A percentile compares a stretch with the other conserved stretches of the same genome.
Evolutionary conservation across 2,888 invertebrate species (phyloP).

Genomic region (Seira sanloemensis): DNA sequence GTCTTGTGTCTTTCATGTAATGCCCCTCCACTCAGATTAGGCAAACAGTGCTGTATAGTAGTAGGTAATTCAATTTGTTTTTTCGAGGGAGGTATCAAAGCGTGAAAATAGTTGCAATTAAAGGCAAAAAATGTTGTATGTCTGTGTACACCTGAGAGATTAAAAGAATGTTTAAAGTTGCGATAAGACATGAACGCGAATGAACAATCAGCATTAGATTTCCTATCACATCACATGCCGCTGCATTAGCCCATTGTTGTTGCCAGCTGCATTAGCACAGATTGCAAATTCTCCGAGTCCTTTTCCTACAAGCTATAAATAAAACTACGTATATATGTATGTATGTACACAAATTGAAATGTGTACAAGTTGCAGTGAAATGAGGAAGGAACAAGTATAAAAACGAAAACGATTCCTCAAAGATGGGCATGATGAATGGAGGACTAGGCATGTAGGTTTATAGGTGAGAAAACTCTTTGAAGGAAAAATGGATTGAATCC

Average conservation of each 20-base stretch:
- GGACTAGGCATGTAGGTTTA: constrained; percentile 72
- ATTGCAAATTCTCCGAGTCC: background rate
- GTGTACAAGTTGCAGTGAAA: constrained; percentile 6
- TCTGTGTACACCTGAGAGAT: too few species aligned
- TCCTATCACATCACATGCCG: too few species aligned
- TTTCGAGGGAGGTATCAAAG: constrained; percentile 3
- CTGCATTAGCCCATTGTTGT: background rate
- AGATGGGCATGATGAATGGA: constrained; percentile 55
- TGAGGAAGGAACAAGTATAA: background rate
- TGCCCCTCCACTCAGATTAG: background rate
- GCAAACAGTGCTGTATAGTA: background rate
- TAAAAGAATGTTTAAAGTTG: background rate
- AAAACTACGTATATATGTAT: too few species aligned
- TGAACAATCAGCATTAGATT: background rate
- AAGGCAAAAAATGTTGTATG: background rate
- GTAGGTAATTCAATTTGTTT: background rate
- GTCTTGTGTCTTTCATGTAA: background rate
- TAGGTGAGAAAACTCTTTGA: constrained; percentile 66
- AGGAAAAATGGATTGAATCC: constrained; percentile 32
- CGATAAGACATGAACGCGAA: background rate
- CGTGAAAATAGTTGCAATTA: constrained; percentile 27
- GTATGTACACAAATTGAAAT: too few species aligned
- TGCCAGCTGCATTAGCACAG: background rate
- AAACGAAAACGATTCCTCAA: background rate
- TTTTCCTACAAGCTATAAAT: background rate